Percentiles rank a stretch among this genome's conserved stretches.
phyloP scores from a whole-genome alignment of 2,113 vertebrate species.

The Verasper variegatus region DNA sequence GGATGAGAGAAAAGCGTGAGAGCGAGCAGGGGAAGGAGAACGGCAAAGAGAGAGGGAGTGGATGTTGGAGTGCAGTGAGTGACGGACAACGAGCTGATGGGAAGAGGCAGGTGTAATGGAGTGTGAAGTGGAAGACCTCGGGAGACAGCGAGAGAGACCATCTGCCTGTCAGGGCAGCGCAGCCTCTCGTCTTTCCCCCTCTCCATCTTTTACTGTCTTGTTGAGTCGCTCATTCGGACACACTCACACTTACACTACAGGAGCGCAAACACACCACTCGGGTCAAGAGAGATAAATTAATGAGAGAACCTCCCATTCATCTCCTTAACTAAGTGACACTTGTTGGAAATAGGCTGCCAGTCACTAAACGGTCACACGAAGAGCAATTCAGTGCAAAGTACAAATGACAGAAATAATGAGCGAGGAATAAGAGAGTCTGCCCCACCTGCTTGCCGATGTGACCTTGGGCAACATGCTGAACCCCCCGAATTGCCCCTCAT shows the following conservation, averaged over 20 bases:
- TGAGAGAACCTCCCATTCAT: constrained; percentile 24
- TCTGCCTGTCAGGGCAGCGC: constrained; percentile 64
- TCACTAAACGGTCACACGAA: constrained; percentile 19
- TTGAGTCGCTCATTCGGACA: constrained; percentile 23
- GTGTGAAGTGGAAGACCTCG: constrained; percentile 84
- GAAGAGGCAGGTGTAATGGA: constrained; percentile 87
- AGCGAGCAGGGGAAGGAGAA: constrained; percentile 22
- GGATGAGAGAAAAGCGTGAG: constrained; percentile 54
- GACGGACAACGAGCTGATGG: constrained; percentile 79
- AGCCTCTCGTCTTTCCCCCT: constrained; percentile 19
- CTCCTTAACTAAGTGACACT: constrained; percentile 45
- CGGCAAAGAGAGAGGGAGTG: constrained; percentile 23
- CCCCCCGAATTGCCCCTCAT: no score
- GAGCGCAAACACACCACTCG: background rate
- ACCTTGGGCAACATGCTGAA: no score
- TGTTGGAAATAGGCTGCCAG: constrained; percentile 46
- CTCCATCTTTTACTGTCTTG: constrained; percentile 32
- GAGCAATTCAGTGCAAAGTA: constrained; percentile 1
- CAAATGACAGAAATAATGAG: background rate
- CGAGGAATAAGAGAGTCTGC: background rate
- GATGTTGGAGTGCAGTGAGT: constrained; percentile 62
- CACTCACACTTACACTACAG: background rate
- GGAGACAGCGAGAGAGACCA: constrained; percentile 68
- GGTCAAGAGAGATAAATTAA: constrained; percentile 43
- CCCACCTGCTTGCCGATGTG: no score